Evolutionary conservation across 2,797 vertebrate species (phyloP).

Genomic region (Presbytis comata): DNA sequence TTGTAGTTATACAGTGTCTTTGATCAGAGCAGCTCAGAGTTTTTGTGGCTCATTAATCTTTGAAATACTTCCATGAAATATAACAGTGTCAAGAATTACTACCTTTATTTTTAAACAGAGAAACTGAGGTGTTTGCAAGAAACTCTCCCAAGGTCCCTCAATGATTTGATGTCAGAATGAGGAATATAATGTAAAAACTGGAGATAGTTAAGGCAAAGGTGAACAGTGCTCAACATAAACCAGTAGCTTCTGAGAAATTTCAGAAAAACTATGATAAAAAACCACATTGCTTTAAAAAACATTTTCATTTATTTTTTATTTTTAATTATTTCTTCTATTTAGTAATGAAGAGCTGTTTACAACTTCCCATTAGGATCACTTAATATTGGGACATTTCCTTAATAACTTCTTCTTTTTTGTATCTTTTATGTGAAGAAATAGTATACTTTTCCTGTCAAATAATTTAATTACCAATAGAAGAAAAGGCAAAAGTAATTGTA

Average conservation of each 20-base stretch:
- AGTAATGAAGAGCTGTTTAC: background rate
- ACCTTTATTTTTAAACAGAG: slow-evolving; percentile 3
- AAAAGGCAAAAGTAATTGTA: background rate
- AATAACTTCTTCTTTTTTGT: background rate
- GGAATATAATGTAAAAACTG: background rate
- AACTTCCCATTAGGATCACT: background rate
- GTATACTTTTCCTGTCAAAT: background rate
- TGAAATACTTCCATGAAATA: slow-evolving; percentile 35
- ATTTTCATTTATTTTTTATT: slow-evolving; percentile 9
- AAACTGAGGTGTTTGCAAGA: slow-evolving; percentile 39
- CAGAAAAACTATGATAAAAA: background rate
- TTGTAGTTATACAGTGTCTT: slow-evolving; percentile 66
- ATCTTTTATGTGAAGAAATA: background rate
- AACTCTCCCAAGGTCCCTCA: background rate
- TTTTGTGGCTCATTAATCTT: slow-evolving; percentile 61
- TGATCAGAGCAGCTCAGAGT: slow-evolving; percentile 69
- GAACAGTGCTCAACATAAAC: background rate
- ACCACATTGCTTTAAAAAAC: background rate
- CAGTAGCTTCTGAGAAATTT: background rate
- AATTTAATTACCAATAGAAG: slow-evolving; percentile 1
- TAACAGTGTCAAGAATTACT: slow-evolving; percentile 17
- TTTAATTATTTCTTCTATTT: background rate
- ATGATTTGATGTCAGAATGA: background rate
- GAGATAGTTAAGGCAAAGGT: background rate
- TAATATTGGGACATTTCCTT: background rate